Evolutionary conservation across 1,140 invertebrate genomes (phyloP).

Genomic region (Drosophila bipectinata): DNA sequence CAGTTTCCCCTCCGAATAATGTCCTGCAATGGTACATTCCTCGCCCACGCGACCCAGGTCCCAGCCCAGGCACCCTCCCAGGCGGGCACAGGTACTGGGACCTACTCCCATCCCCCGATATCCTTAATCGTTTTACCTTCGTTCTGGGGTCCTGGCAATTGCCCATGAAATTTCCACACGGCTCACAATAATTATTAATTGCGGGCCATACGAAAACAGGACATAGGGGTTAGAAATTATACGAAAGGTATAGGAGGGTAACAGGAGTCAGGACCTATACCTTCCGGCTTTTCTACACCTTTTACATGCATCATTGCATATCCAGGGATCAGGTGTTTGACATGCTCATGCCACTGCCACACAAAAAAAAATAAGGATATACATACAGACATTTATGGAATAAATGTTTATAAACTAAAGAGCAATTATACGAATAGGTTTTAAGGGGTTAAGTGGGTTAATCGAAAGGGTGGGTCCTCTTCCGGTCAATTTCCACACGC

Average conservation of each 20-base stretch:
- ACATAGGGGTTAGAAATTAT: not conserved
- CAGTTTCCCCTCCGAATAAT: conserved; percentile 1
- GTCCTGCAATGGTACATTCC: conserved; percentile 5
- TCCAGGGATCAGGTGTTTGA: conserved; percentile 78
- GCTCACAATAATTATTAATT: conserved; percentile 76
- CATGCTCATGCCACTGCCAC: conserved; percentile 38
- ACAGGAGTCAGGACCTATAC: conserved; percentile 12
- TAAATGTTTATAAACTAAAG: not conserved
- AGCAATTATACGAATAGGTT: conserved; percentile 23
- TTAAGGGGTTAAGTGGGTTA: conserved; percentile 47
- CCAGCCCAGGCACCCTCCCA: not conserved
- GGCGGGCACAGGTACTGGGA: not conserved
- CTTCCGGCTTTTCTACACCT: conserved; percentile 80
- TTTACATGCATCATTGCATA: conserved; percentile 77
- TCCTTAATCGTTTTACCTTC: conserved; percentile 22
- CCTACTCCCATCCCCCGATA: not conserved
- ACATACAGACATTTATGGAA: not conserved
- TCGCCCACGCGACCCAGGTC: conserved; percentile 56
- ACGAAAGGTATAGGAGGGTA: not conserved
- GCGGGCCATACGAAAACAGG: conserved; percentile 30
- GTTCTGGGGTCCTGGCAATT: conserved; percentile 53
- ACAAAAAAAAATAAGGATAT: not conserved
- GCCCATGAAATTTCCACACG: conserved; percentile 75
- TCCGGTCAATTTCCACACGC: conserved; percentile 74
- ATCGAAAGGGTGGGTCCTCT: conserved; percentile 34